Evolutionary conservation across 2,113 vertebrate genomes (phyloP).

Genomic region (Gallinago media): DNA sequence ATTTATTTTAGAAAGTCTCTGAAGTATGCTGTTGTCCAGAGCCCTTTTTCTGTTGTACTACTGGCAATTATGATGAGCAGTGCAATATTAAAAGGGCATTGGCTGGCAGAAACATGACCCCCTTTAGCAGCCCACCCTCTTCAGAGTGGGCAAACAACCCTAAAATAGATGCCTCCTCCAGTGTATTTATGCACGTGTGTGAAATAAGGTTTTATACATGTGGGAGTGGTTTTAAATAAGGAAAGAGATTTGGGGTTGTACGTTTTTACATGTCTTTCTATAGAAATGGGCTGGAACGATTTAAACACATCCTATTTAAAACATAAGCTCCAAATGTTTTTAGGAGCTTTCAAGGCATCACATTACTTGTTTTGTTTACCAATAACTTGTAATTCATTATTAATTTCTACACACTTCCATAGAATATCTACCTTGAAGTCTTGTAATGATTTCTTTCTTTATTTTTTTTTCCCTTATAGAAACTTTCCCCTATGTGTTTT

Average conservation of each 20-base stretch:
- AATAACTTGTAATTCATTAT: slow-evolving; percentile 16
- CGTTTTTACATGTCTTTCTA: neutral
- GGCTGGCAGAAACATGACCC: slow-evolving; percentile 87
- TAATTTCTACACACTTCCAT: neutral
- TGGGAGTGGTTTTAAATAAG: slow-evolving; percentile 64
- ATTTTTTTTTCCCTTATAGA: neutral
- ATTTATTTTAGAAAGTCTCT: slow-evolving; percentile 64
- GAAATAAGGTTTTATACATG: slow-evolving; percentile 72
- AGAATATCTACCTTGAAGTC: neutral
- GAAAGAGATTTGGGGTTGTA: slow-evolving; percentile 39
- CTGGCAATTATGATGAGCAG: slow-evolving; percentile 94
- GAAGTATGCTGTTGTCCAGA: slow-evolving; percentile 85
- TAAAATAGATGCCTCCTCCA: slow-evolving; percentile 65
- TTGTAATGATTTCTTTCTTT: neutral
- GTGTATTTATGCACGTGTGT: slow-evolving; percentile 64
- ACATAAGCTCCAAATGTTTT: neutral
- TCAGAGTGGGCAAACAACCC: slow-evolving; percentile 66
- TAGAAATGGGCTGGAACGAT: neutral
- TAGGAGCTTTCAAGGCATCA: slow-evolving; percentile 20
- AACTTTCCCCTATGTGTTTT: neutral
- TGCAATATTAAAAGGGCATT: slow-evolving; percentile 99
- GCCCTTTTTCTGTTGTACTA: slow-evolving; percentile 97
- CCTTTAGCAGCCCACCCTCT: slow-evolving; percentile 76
- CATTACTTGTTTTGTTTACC: slow-evolving; percentile 44
- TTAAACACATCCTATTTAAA: slow-evolving; percentile 15